Evolutionary conservation across 2,113 vertebrate genomes (phyloP).

Genomic region (Grammomys surdaster): DNA sequence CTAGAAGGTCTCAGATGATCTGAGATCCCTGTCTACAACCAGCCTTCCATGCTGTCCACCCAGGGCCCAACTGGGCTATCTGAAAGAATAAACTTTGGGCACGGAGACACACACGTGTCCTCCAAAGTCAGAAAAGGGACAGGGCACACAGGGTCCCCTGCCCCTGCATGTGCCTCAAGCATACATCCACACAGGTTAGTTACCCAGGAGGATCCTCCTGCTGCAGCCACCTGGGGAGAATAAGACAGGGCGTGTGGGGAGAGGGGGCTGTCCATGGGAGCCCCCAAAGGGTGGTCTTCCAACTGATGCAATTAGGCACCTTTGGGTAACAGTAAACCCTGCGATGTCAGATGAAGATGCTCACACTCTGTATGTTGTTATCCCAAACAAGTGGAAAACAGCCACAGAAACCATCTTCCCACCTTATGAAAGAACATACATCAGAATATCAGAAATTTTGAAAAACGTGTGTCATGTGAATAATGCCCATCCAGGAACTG

Average conservation of each 20-base stretch:
- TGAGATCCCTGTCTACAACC: not conserved
- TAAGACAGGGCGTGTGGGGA: not conserved
- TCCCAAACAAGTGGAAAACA: not conserved
- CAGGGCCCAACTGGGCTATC: not conserved
- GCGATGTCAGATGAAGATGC: not conserved
- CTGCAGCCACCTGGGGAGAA: too few relatives aligned
- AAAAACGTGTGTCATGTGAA: fast-evolving
- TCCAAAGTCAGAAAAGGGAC: not conserved
- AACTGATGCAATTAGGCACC: not conserved
- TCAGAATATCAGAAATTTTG: not conserved
- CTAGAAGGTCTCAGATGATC: not conserved
- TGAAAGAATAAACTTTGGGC: not conserved
- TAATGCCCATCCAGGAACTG: not conserved
- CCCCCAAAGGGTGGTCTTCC: not conserved
- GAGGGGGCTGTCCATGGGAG: fast-evolving
- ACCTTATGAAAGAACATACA: not conserved
- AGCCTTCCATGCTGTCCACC: not conserved
- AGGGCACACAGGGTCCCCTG: fast-evolving
- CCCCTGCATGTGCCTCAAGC: not conserved
- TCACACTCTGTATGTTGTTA: not conserved
- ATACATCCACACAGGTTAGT: not conserved
- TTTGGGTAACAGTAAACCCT: not conserved
- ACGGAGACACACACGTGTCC: not conserved
- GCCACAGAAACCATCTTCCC: too few relatives aligned
- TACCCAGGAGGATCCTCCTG: fast-evolving